Evolutionary conservation across 2,797 vertebrate genomes (phyloP).

Genomic region (Micrastur ruficollis): DNA sequence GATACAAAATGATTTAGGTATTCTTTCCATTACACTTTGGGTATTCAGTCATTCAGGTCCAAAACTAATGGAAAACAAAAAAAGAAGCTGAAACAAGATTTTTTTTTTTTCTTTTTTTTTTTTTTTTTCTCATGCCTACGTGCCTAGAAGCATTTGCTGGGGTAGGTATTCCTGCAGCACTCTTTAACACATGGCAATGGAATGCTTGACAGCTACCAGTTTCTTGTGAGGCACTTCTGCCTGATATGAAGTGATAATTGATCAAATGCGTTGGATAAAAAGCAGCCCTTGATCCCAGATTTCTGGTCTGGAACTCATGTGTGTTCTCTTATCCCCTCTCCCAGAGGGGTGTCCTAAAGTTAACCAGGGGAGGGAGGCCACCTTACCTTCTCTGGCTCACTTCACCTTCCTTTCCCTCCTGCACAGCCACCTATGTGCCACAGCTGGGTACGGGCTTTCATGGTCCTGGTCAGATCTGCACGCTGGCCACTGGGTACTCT

Average conservation of each 20-base stretch:
- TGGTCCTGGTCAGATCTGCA: background rate
- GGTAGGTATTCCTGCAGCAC: background rate
- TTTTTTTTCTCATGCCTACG: background rate
- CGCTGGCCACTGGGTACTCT: background rate
- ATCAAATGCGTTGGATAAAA: background rate
- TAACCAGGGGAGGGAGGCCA: background rate
- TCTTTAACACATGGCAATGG: background rate
- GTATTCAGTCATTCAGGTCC: background rate
- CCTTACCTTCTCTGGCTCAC: background rate
- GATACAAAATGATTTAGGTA: background rate
- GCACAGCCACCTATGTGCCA: background rate
- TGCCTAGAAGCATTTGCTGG: background rate
- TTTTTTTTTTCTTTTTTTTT: background rate
- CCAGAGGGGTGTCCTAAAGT: background rate
- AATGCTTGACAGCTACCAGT: background rate
- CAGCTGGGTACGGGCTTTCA: accelerated
- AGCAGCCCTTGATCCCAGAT: background rate
- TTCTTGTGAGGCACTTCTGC: background rate
- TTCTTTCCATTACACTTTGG: background rate
- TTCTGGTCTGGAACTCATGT: background rate
- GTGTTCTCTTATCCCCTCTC: background rate
- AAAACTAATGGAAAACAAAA: background rate
- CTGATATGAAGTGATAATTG: background rate
- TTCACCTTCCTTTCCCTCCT: background rate
- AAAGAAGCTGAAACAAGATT: background rate